These are phyloP conservation scores for Archivesica marissinica DNA, from an alignment of 1,140 invertebrate genomes.

Conservation along the genomic window DNA sequence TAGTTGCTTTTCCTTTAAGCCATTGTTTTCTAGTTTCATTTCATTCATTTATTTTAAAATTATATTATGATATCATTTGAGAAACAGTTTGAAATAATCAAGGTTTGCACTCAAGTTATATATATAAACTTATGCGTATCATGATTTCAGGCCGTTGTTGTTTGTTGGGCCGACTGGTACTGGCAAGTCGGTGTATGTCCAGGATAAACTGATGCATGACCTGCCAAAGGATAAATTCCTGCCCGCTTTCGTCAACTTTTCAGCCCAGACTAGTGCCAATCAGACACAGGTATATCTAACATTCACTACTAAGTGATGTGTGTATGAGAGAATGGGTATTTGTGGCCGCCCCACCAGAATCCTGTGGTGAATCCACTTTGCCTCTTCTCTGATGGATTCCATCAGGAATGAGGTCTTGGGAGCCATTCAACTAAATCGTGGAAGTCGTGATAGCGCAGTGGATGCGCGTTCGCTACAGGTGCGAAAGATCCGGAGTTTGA, in stretches of 20 bases:
- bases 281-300: no score
- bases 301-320: no score
- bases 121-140: background rate
- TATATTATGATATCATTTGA: background rate
- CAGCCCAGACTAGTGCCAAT: slow-evolving; percentile 84
- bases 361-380: no score
- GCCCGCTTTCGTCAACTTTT: slow-evolving; percentile 84
- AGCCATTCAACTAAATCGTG: no score
- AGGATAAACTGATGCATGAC: slow-evolving; percentile 83
- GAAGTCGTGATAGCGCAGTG: no score
- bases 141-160: slow-evolving; percentile 84
- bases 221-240: slow-evolving; percentile 82
- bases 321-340: no score
- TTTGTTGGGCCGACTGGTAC: slow-evolving; percentile 85
- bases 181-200: slow-evolving; percentile 84
- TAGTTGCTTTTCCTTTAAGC: background rate
- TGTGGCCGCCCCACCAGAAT: no score
- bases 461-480: no score
- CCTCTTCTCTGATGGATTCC: no score
- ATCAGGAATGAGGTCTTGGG: no score
- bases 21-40: background rate
- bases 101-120: no score
- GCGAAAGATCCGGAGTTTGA: no score
- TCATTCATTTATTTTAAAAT: background rate
- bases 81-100: background rate